Conservation (phyloP, 1,140 invertebrate species). For the Sarcophaga peregrina region DNA sequence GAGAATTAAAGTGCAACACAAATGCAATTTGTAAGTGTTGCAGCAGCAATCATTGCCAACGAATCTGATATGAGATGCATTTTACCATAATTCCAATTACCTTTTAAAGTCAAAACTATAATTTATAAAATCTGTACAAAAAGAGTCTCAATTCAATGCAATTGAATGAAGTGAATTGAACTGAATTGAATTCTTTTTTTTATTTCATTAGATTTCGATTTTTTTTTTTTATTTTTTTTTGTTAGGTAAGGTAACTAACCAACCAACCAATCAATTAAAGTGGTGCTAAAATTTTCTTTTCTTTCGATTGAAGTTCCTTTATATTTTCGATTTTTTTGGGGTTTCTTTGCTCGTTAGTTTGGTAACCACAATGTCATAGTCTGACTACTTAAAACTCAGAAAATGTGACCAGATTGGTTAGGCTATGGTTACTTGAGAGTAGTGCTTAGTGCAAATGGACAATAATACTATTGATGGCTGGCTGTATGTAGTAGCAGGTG, state of each 20-base stretch:
- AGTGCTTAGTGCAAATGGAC: too few relatives aligned
- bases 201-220: too few relatives aligned
- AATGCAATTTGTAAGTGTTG: too few relatives aligned
- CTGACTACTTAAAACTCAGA: neutral
- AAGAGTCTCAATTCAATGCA: neutral
- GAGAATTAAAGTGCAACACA: too few relatives aligned
- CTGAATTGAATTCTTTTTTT: neutral
- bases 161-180: too few relatives aligned
- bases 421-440: neutral
- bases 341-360: neutral
- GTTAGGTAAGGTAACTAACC: neutral
- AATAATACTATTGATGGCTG: neutral
- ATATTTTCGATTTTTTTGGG: neutral
- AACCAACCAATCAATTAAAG: neutral
- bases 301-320: neutral
- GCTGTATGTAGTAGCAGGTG: neutral
- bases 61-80: too few relatives aligned
- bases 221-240: neutral
- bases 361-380: slow-evolving; percentile 21
- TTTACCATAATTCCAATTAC: slow-evolving; percentile 5
- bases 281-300: neutral
- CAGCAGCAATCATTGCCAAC: too few relatives aligned
- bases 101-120: neutral
- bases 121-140: neutral
- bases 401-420: neutral